These are phyloP conservation scores for Lasioglossum albipes DNA, from an alignment of 1,140 invertebrate genomes.

Conservation along the genomic window DNA sequence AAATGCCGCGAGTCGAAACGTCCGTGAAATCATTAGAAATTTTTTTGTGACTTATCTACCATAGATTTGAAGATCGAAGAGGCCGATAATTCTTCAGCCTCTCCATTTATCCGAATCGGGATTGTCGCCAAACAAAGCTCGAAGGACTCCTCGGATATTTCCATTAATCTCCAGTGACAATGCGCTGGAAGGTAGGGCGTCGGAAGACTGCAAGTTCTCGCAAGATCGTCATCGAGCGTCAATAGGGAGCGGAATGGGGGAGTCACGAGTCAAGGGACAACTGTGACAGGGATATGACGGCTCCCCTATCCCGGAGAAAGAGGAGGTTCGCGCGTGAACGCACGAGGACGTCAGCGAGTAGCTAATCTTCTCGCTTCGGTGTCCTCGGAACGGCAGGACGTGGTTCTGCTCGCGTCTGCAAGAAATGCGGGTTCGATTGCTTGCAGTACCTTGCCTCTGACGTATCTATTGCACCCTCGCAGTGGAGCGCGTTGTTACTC, in stretches of 20 bases:
- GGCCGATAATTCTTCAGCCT: neutral
- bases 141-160: neutral
- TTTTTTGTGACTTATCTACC: too few species aligned
- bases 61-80: neutral
- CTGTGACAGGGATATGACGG: constrained; percentile 9
- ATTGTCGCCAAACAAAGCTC: neutral
- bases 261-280: constrained; percentile 10
- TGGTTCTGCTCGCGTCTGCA: neutral
- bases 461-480: too few species aligned
- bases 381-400: neutral
- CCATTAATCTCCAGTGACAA: neutral
- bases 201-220: neutral
- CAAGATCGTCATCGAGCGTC: neutral
- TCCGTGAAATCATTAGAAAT: too few species aligned
- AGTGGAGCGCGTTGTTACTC: too few species aligned
- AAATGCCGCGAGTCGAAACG: too few species aligned
- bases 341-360: neutral
- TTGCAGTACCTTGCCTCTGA: too few species aligned
- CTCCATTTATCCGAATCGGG: neutral
- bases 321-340: constrained; percentile 6
- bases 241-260: neutral
- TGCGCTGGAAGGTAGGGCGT: too few species aligned
- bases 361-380: neutral
- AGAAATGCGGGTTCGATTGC: too few species aligned
- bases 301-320: neutral